Evolutionary conservation across 2,888 invertebrate species (phyloP).

Genomic region (Noctua fimbriata): DNA sequence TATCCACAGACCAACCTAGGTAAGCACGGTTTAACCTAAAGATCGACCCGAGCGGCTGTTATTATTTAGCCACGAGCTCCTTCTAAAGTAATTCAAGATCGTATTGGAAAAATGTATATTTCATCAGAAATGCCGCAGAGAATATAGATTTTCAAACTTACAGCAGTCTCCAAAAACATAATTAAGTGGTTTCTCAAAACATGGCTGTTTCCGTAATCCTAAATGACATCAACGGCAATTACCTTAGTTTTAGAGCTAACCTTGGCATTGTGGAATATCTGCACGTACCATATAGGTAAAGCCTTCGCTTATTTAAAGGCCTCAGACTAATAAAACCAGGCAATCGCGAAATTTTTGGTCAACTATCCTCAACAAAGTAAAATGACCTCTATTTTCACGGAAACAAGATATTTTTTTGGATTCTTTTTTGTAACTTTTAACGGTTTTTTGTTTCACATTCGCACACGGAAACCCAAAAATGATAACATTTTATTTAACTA

Average conservation of each 20-base stretch:
- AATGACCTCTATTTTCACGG: slow-evolving; percentile 60
- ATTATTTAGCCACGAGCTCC: too few species aligned
- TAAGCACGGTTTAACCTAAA: too few species aligned
- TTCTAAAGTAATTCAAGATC: too few species aligned
- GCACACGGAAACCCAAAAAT: slow-evolving; percentile 78
- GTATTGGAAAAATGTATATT: not conserved
- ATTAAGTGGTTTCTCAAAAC: not conserved
- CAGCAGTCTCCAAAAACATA: not conserved
- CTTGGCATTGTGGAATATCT: slow-evolving; percentile 33
- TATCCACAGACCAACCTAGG: too few species aligned
- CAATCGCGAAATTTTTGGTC: slow-evolving; percentile 44
- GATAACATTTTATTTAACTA: slow-evolving; percentile 71
- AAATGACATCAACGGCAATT: not conserved
- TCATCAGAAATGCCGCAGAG: not conserved
- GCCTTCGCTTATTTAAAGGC: slow-evolving; percentile 42
- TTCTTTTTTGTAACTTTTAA: slow-evolving; percentile 40
- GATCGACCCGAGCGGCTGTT: too few species aligned
- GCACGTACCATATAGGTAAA: slow-evolving; percentile 9
- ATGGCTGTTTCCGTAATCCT: not conserved
- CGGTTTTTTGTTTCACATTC: slow-evolving; percentile 62
- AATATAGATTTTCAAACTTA: not conserved
- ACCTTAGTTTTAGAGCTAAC: slow-evolving; percentile 7
- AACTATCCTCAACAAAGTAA: slow-evolving; percentile 45
- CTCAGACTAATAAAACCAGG: slow-evolving; percentile 35
- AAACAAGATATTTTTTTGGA: slow-evolving; percentile 50